A percentile compares a stretch with the other conserved stretches of the same genome.
phyloP scores from a whole-genome alignment of 2,888 invertebrate species.

The Drosophila seclusa region DNA sequence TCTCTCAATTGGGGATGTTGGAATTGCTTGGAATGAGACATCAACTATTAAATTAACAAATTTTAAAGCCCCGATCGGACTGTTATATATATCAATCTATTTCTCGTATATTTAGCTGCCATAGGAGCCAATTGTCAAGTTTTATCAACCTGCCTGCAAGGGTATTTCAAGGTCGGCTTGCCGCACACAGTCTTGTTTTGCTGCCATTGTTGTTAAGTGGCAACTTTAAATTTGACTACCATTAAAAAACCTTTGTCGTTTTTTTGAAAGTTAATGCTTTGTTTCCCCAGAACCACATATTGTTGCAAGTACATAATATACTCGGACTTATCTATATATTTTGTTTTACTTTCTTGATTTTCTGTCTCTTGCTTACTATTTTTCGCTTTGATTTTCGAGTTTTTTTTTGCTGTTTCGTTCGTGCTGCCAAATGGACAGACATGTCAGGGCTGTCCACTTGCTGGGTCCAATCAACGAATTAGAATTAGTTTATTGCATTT shows the following conservation, averaged over 20 bases:
- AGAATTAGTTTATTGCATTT: conserved; percentile 62
- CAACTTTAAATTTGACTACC: conserved; percentile 65
- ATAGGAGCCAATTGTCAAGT: conserved; percentile 16
- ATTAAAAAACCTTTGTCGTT: conserved; percentile 41
- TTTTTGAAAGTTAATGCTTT: conserved; percentile 64
- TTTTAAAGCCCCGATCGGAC: conserved; percentile 6
- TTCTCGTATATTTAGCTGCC: conserved; percentile 4
- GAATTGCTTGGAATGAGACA: conserved; percentile 3
- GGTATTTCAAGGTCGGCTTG: conserved; percentile 32
- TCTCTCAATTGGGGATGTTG: conserved; percentile 4
- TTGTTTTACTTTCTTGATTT: conserved; percentile 31
- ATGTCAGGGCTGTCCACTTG: conserved; percentile 35
- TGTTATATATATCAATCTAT: not conserved
- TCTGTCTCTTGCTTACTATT: conserved; percentile 20
- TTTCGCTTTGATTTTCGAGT: conserved; percentile 56
- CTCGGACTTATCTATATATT: conserved; percentile 11
- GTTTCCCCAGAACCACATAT: conserved; percentile 77
- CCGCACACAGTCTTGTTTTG: conserved; percentile 14
- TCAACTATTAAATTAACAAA: not conserved
- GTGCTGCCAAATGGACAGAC: conserved; percentile 29
- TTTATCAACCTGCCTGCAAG: conserved; percentile 17
- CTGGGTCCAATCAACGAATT: conserved; percentile 46
- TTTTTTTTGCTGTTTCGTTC: conserved; percentile 36
- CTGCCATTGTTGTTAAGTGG: conserved; percentile 12
- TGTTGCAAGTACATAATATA: conserved; percentile 26